phyloP scores from a whole-genome alignment of 2,797 vertebrate genomes.

The Peromyscus nudipes region DNA sequence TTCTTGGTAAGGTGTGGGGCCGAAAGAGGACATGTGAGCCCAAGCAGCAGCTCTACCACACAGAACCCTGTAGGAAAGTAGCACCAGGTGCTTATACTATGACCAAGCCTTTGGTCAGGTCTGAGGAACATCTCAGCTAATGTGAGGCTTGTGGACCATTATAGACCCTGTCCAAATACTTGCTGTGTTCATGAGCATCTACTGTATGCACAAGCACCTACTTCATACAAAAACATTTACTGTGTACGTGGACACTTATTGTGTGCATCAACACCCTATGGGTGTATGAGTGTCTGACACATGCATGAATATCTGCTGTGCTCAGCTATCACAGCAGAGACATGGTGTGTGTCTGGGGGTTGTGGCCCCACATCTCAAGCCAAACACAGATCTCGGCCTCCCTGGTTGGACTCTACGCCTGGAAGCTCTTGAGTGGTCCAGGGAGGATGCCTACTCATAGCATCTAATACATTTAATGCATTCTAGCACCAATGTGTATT shows the following conservation, averaged over 20 bases:
- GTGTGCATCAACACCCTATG: neutral
- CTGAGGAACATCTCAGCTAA: neutral
- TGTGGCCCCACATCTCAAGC: neutral
- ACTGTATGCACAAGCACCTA: neutral
- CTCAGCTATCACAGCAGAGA: neutral
- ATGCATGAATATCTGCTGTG: neutral
- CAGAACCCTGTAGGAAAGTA: neutral
- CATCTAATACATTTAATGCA: neutral
- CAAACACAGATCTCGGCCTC: rapidly evolving
- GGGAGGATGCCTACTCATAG: neutral
- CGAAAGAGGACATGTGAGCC: neutral
- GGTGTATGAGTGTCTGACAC: neutral
- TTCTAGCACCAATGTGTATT: neutral
- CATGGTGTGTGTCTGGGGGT: neutral
- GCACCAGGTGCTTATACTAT: too few species aligned
- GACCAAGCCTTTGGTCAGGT: neutral
- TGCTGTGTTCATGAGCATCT: neutral
- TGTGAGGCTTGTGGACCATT: too few species aligned
- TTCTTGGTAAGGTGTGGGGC: too few species aligned
- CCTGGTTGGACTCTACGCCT: neutral
- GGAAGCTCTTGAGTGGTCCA: neutral
- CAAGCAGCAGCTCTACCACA: neutral
- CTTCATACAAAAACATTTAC: neutral
- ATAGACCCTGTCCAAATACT: too few species aligned
- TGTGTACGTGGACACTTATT: neutral